These are phyloP conservation scores for Ciona savignyi DNA, from an alignment of 23 tunicate genomes.

Conservation along the genomic window DNA sequence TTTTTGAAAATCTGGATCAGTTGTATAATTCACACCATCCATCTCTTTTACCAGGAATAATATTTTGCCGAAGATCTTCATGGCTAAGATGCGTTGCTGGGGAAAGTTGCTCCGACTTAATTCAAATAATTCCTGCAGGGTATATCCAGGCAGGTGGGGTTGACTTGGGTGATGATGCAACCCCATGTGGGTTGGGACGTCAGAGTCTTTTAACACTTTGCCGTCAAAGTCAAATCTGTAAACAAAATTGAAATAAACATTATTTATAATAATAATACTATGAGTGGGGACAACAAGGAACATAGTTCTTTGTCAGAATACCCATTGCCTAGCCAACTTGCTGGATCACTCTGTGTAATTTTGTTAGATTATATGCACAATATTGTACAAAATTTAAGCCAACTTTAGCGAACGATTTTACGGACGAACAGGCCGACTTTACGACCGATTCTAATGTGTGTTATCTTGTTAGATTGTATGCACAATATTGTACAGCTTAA, in stretches of 20 bases:
- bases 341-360: too few relatives aligned
- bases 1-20: constrained; percentile 22
- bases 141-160: constrained; percentile 68
- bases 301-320: too few relatives aligned
- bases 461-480: too few relatives aligned
- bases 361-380: too few relatives aligned
- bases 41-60: constrained; percentile 33
- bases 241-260: too few relatives aligned
- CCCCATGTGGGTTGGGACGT: constrained; percentile 62
- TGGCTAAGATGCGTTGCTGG: constrained; percentile 61
- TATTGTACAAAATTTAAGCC: too few relatives aligned
- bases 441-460: too few relatives aligned
- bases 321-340: too few relatives aligned
- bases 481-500: background rate
- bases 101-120: constrained; percentile 46
- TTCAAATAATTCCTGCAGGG: constrained; percentile 52
- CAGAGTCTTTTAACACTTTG: constrained; percentile 16
- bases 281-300: too few relatives aligned
- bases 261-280: too few relatives aligned
- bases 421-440: too few relatives aligned
- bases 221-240: constrained; percentile 84
- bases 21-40: constrained; percentile 51
- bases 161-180: constrained; percentile 76
- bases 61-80: constrained; percentile 45
- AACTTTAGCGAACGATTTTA: too few relatives aligned